phyloP scores from a whole-genome alignment of 2,113 vertebrate species.

The Ceyx cyanopectus region DNA sequence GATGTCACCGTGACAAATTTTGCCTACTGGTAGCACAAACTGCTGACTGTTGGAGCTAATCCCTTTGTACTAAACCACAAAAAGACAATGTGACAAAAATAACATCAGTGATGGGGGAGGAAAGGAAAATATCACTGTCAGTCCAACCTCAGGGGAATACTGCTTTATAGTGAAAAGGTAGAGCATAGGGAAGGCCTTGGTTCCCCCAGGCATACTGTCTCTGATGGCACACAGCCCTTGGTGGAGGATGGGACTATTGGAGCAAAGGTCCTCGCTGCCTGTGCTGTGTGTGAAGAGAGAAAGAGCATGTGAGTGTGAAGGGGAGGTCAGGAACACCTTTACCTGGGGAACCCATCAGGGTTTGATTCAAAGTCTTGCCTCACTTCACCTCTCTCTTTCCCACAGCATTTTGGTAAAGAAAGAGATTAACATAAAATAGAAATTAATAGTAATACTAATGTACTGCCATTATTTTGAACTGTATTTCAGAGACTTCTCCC shows the following conservation, averaged over 20 bases:
- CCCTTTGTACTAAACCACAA: neutral
- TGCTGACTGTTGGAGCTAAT: neutral
- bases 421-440: neutral
- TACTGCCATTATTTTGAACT: neutral
- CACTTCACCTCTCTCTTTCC: neutral
- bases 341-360: neutral
- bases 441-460: neutral
- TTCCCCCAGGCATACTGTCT: neutral
- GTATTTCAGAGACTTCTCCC: constrained; percentile 5
- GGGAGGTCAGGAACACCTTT: neutral
- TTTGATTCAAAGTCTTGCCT: neutral
- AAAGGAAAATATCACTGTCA: neutral
- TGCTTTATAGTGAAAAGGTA: neutral
- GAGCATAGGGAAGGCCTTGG: neutral
- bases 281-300: neutral
- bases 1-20: constrained; percentile 7
- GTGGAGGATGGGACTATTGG: accelerated
- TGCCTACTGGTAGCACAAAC: neutral
- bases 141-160: neutral
- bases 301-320: neutral
- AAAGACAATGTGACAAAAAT: neutral
- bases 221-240: neutral
- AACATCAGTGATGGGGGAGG: accelerated
- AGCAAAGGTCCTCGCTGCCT: neutral
- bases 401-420: neutral